These are phyloP conservation scores for Poicephalus gulielmi DNA, from an alignment of 2,113 vertebrate genomes.

Conservation along the genomic window DNA sequence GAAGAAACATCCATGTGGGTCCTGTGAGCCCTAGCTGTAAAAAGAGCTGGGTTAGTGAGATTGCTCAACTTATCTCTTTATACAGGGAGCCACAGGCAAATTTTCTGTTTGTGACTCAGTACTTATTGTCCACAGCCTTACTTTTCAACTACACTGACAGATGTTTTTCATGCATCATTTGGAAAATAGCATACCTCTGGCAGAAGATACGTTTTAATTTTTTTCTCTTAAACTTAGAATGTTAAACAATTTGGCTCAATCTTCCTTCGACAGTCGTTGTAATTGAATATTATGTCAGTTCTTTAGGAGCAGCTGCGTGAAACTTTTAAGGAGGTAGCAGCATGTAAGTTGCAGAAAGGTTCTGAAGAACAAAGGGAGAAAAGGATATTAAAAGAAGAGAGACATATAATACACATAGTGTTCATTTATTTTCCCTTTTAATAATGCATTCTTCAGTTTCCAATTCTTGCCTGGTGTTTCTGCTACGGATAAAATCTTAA, in stretches of 20 bases:
- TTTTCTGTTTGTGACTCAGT: neutral
- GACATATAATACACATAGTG: neutral
- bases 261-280: neutral
- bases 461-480: neutral
- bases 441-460: neutral
- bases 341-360: neutral
- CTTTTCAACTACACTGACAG: neutral
- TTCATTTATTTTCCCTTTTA: neutral
- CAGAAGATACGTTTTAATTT: neutral
- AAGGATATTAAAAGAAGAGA: neutral
- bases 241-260: neutral
- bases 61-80: neutral
- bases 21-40: neutral
- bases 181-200: fast-evolving
- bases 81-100: neutral
- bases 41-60: neutral
- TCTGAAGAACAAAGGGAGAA: neutral
- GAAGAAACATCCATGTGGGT: neutral
- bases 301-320: neutral
- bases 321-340: neutral
- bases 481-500: neutral
- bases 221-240: neutral
- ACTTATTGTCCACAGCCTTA: neutral
- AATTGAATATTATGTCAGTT: neutral
- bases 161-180: neutral